Conservation (phyloP, 1,140 invertebrate species). For the Drosophila ambigua region DNA sequence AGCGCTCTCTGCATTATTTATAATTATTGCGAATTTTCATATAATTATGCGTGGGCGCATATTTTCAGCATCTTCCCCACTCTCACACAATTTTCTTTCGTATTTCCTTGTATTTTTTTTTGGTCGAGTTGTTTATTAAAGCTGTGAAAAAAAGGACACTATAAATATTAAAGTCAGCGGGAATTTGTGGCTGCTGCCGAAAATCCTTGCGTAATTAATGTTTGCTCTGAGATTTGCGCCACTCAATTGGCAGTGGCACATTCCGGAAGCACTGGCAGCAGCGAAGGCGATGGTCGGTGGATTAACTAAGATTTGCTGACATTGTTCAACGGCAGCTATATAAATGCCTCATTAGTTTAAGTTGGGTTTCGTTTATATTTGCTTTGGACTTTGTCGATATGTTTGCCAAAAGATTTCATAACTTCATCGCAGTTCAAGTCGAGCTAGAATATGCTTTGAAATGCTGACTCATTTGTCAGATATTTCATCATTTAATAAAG, state of each 20-base stretch:
- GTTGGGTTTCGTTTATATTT: slow-evolving; percentile 33
- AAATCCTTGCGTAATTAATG: slow-evolving; percentile 75
- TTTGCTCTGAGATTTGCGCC: slow-evolving; percentile 66
- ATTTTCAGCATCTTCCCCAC: slow-evolving; percentile 18
- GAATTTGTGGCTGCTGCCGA: slow-evolving; percentile 50
- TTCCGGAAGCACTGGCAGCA: neutral
- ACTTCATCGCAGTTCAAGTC: slow-evolving; percentile 5
- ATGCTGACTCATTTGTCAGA: too few species aligned
- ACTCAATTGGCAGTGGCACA: slow-evolving; percentile 53
- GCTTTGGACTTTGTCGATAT: slow-evolving; percentile 7
- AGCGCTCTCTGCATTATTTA: slow-evolving; percentile 70
- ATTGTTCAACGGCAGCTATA: slow-evolving; percentile 57
- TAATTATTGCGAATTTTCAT: slow-evolving; percentile 82
- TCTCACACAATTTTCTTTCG: slow-evolving; percentile 29
- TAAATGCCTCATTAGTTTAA: slow-evolving; percentile 67
- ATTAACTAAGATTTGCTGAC: slow-evolving; percentile 65
- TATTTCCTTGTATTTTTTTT: neutral
- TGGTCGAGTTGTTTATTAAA: slow-evolving; percentile 69
- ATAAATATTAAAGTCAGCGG: slow-evolving; percentile 79
- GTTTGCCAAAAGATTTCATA: slow-evolving; percentile 24
- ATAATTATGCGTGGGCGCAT: slow-evolving; percentile 78
- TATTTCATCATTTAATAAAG: neutral
- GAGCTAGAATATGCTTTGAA: too few species aligned
- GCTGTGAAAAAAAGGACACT: slow-evolving; percentile 49
- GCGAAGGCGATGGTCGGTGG: slow-evolving; percentile 33